These are phyloP conservation scores for Hormiphora californensis DNA, from an alignment of 37 sponge, comb jelly and placozoan genomes.

Conservation along the genomic window DNA sequence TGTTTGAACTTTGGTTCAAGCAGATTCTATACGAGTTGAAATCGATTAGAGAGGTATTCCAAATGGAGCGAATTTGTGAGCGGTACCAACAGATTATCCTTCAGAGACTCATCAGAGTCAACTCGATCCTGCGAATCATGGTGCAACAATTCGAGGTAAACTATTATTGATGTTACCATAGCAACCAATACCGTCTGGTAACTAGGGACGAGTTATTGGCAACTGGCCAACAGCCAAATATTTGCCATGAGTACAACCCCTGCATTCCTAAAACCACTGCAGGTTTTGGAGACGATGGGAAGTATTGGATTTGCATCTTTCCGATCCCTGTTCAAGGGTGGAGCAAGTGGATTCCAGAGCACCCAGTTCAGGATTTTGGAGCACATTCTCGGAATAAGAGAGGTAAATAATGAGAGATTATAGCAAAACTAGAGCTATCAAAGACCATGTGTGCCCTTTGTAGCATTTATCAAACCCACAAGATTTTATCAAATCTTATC, in stretches of 20 bases:
- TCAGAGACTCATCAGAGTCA: neutral
- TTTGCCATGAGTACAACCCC: neutral
- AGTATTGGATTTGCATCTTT: neutral
- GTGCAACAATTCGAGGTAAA: constrained; percentile 13
- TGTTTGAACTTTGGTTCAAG: too few relatives aligned
- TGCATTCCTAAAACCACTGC: neutral
- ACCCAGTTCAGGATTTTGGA: neutral
- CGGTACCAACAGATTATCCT: neutral
- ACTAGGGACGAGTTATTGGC: too few relatives aligned
- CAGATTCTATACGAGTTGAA: too few relatives aligned
- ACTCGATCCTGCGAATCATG: neutral
- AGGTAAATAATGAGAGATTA: neutral
- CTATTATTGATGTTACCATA: too few relatives aligned
- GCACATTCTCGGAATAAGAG: neutral
- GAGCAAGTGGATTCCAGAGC: neutral
- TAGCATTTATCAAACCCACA: too few relatives aligned
- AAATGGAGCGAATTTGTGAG: too few relatives aligned
- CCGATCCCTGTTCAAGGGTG: neutral
- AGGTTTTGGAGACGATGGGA: neutral
- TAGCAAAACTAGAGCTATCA: too few relatives aligned
- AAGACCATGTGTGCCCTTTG: too few relatives aligned
- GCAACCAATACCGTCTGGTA: too few relatives aligned
- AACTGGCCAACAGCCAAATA: too few relatives aligned
- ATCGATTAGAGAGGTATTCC: too few relatives aligned
- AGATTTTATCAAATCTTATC: too few relatives aligned